Conservation (phyloP, 2,888 invertebrate species). For the Anarsia innoxiella region DNA sequence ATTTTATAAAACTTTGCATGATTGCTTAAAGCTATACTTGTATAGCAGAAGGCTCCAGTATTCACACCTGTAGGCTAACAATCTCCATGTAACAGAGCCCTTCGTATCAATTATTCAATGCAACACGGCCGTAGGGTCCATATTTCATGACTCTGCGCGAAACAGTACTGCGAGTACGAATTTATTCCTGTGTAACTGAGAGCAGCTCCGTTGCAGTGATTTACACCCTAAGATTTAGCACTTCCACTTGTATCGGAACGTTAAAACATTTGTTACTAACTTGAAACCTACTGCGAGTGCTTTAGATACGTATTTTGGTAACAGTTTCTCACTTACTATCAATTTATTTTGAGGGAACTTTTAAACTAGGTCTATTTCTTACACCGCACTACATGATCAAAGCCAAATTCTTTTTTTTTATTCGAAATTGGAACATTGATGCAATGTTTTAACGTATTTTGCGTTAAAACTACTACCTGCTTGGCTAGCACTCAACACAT, state of each 20-base stretch:
- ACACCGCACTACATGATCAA: no score
- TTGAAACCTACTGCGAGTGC: constrained; percentile 35
- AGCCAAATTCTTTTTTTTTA: no score
- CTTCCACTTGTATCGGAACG: constrained; percentile 59
- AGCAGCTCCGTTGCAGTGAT: constrained; percentile 33
- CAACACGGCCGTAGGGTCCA: constrained; percentile 25
- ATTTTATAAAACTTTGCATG: no score
- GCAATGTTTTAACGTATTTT: no score
- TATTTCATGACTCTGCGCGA: constrained; percentile 35
- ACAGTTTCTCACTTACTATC: constrained; percentile 29
- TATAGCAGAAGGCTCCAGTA: background rate
- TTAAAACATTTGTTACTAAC: constrained; percentile 55
- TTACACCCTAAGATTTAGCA: constrained; percentile 55
- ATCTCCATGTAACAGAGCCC: constrained; percentile 3
- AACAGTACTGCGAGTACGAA: constrained; percentile 31
- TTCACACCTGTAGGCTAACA: constrained; percentile 1
- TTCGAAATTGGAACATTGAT: no score
- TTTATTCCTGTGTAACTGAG: constrained; percentile 45
- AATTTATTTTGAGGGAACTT: background rate
- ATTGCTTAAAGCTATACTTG: background rate
- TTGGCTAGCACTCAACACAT: no score
- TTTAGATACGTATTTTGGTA: constrained; percentile 6
- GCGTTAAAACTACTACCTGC: no score
- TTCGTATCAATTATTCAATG: constrained; percentile 32
- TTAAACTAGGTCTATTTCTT: no score